phyloP scores from a whole-genome alignment of 2,113 vertebrate species.

The Fulmarus glacialis region DNA sequence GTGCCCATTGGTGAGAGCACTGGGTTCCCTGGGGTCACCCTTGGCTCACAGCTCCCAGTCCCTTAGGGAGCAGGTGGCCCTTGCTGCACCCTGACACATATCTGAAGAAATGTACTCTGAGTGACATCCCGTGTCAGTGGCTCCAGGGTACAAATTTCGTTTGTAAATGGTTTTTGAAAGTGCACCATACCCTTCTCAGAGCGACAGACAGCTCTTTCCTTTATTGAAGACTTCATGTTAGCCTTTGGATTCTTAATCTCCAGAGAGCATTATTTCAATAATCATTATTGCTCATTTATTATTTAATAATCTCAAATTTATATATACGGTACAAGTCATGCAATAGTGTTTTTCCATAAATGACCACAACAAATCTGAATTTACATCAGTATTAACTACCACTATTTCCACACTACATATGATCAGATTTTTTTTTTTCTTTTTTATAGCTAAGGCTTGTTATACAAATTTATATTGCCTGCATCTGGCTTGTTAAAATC shows the following conservation, averaged over 20 bases:
- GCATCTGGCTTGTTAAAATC: conserved; percentile 60
- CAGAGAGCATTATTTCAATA: neutral
- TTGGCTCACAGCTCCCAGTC: neutral
- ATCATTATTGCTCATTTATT: neutral
- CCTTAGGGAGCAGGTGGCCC: neutral
- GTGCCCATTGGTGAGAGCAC: neutral
- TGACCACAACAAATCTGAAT: neutral
- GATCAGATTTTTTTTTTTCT: neutral
- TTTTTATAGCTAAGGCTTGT: neutral
- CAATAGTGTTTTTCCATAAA: neutral
- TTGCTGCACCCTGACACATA: neutral
- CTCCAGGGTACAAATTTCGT: neutral
- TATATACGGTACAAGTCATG: neutral
- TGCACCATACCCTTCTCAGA: neutral
- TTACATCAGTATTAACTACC: neutral
- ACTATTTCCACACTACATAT: neutral
- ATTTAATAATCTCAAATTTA: neutral
- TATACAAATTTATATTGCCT: conserved; percentile 50
- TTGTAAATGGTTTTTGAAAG: neutral
- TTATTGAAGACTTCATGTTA: neutral
- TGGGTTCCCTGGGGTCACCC: neutral
- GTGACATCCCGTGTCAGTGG: neutral
- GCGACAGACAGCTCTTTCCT: neutral
- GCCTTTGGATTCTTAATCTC: neutral
- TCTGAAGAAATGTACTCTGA: neutral